phyloP scores from a whole-genome alignment of 2,888 invertebrate genomes.

The Endomychus coccineus region DNA sequence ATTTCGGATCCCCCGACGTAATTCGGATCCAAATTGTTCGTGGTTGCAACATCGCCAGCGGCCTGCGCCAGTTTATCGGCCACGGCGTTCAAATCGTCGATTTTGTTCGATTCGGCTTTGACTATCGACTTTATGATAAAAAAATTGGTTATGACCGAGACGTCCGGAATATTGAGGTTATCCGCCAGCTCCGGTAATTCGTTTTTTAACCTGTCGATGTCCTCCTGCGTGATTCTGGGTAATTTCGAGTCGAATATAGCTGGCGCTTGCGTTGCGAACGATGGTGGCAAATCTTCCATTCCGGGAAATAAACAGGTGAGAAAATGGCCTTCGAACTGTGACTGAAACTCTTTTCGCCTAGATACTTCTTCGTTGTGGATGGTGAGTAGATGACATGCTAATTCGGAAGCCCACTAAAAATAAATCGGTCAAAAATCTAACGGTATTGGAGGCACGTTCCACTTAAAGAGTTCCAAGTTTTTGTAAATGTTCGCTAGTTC shows the following conservation, averaged over 20 bases:
- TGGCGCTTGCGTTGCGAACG: slow-evolving; percentile 75
- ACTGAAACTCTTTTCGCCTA: slow-evolving; percentile 69
- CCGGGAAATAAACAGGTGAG: slow-evolving; percentile 83
- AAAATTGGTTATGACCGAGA: slow-evolving; percentile 63
- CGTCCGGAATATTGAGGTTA: slow-evolving; percentile 60
- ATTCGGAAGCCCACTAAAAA: slow-evolving; percentile 71
- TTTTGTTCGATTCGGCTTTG: slow-evolving; percentile 27
- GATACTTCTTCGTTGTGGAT: slow-evolving; percentile 80
- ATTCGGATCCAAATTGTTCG: slow-evolving; percentile 40
- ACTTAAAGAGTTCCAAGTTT: too few relatives aligned
- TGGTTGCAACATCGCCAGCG: slow-evolving; percentile 39
- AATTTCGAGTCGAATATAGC: slow-evolving; percentile 57
- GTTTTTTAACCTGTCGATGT: slow-evolving; percentile 57
- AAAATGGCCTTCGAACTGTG: slow-evolving; percentile 75
- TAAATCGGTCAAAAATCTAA: too few relatives aligned
- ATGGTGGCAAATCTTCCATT: slow-evolving; percentile 72
- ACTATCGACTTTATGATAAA: slow-evolving; percentile 42
- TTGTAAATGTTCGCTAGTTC: too few relatives aligned
- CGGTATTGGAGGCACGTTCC: too few relatives aligned
- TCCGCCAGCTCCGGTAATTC: slow-evolving; percentile 58
- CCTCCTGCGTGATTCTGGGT: slow-evolving; percentile 34
- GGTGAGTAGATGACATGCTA: slow-evolving; percentile 69
- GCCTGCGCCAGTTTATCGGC: slow-evolving; percentile 40
- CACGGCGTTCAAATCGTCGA: slow-evolving; percentile 30
- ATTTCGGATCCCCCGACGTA: slow-evolving; percentile 39